Percentiles rank a stretch among this genome's conserved stretches.
phyloP scores from a whole-genome alignment of 1,140 invertebrate genomes.

The Bombus fervidus region DNA sequence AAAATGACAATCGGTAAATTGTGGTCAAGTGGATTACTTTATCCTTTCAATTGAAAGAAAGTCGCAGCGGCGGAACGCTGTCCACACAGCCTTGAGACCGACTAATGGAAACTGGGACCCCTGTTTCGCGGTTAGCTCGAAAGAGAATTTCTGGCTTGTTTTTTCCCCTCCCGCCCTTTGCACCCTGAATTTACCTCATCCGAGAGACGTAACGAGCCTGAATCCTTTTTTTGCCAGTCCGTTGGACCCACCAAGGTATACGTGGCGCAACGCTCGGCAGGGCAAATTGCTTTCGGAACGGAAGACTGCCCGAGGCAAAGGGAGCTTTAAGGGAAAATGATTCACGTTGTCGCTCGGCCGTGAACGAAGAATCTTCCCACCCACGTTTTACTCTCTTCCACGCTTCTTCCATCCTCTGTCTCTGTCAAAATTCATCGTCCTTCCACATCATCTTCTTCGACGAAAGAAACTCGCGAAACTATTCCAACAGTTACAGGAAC shows the following conservation, averaged over 20 bases:
- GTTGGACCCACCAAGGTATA: constrained; percentile 57
- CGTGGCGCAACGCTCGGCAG: constrained; percentile 40
- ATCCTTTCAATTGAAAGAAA: constrained; percentile 36
- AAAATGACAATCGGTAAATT: constrained; percentile 30
- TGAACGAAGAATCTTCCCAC: constrained; percentile 45
- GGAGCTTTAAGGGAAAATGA: constrained; percentile 65
- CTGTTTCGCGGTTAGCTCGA: constrained; percentile 22
- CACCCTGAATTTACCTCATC: constrained; percentile 58
- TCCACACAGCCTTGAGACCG: background rate
- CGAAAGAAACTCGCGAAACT: no score
- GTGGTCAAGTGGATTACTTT: constrained; percentile 46
- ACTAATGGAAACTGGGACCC: constrained; percentile 47
- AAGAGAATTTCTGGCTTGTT: constrained; percentile 53
- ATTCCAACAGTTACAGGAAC: no score
- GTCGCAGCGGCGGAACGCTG: constrained; percentile 3
- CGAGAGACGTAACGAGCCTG: constrained; percentile 57
- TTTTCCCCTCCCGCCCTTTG: constrained; percentile 36
- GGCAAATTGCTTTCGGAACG: constrained; percentile 67
- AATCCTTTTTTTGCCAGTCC: constrained; percentile 59
- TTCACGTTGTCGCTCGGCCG: constrained; percentile 63
- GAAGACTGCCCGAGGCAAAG: constrained; percentile 62
- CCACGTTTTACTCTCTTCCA: no score
- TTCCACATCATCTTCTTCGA: background rate
- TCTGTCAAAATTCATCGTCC: background rate
- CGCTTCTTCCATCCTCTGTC: background rate